phyloP scores from a whole-genome alignment of 2,113 vertebrate genomes.

The Phrynosoma platyrhinos region DNA sequence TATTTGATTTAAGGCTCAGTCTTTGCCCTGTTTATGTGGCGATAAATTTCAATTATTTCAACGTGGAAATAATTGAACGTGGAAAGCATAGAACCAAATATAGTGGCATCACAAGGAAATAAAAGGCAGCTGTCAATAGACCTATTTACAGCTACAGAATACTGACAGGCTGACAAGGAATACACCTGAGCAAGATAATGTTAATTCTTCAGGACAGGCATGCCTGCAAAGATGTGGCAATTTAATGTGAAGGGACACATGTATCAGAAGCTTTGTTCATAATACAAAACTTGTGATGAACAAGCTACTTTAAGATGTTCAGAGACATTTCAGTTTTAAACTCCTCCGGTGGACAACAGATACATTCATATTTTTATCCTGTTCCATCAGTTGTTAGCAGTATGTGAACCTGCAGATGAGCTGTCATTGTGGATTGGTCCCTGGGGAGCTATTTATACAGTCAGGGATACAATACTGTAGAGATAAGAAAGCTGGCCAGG shows the following conservation, averaged over 20 bases:
- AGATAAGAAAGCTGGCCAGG: constrained; percentile 13
- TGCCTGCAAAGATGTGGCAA: neutral
- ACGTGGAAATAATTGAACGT: too few species aligned
- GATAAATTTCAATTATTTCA: neutral
- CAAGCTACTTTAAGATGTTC: neutral
- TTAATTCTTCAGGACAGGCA: neutral
- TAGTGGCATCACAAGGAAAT: neutral
- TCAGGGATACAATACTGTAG: constrained; percentile 1
- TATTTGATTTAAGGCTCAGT: neutral
- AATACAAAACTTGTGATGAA: neutral
- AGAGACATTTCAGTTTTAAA: neutral
- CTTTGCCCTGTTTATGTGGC: neutral
- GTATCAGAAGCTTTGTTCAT: constrained; percentile 2
- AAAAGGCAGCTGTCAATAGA: neutral
- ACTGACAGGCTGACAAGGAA: neutral
- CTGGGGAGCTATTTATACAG: constrained; percentile 29
- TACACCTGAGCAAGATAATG: neutral
- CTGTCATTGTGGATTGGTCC: constrained; percentile 18
- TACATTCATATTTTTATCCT: neutral
- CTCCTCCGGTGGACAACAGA: neutral
- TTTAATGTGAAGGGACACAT: neutral
- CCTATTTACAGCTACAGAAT: neutral
- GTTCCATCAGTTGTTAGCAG: constrained; percentile 12
- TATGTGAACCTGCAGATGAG: neutral
- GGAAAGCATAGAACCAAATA: neutral